Percentiles rank a stretch among this genome's conserved stretches.
These are phyloP conservation scores for Dipodomys ordii DNA, from an alignment of 2,113 vertebrate genomes.

Conservation along the genomic window DNA sequence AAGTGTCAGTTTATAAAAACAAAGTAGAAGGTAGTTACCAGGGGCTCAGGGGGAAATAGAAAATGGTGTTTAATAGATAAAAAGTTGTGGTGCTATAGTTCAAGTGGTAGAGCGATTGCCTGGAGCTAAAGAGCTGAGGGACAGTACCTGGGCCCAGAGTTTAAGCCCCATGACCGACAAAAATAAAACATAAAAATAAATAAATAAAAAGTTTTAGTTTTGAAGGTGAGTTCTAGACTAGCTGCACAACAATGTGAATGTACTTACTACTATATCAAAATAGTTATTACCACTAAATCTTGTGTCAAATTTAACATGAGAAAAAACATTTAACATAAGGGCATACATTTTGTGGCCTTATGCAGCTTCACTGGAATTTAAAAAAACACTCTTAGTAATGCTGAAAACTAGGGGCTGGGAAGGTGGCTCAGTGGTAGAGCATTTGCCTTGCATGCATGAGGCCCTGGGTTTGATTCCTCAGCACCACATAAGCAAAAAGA, in stretches of 20 bases:
- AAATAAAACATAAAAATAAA: neutral
- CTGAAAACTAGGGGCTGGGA: too few species aligned
- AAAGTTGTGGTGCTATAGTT: neutral
- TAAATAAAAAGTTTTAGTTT: slow-evolving; percentile 7
- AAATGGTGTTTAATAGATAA: neutral
- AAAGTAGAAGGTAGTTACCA: neutral
- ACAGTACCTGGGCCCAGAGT: too few species aligned
- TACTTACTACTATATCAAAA: slow-evolving; percentile 5
- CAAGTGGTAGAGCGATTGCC: too few species aligned
- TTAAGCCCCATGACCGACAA: too few species aligned
- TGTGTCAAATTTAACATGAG: neutral
- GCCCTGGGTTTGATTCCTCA: too few species aligned
- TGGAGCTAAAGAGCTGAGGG: too few species aligned
- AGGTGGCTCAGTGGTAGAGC: too few species aligned
- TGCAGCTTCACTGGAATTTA: neutral
- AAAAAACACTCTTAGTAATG: too few species aligned
- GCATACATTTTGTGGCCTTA: neutral
- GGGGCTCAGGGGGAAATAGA: neutral
- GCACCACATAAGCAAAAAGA: too few species aligned
- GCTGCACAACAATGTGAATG: neutral
- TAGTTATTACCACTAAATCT: neutral
- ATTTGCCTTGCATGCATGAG: too few species aligned
- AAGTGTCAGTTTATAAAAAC: slow-evolving; percentile 16
- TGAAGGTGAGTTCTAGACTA: neutral
- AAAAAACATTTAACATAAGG: neutral